phyloP scores from a whole-genome alignment of 2,888 invertebrate genomes.

The Gonocerus acuteangulatus region DNA sequence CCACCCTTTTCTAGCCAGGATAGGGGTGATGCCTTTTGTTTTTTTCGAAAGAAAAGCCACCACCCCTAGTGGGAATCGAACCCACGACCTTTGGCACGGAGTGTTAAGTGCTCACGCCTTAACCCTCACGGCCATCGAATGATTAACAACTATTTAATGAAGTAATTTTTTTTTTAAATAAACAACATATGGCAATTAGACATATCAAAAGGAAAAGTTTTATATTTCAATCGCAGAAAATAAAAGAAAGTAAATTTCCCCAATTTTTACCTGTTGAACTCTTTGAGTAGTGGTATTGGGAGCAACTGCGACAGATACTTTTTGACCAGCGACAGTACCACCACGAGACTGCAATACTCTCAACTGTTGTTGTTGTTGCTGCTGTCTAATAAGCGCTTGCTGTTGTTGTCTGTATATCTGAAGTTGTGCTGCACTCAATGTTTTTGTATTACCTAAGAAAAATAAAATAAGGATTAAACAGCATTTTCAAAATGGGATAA shows the following conservation, averaged over 20 bases:
- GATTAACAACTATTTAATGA: too few species aligned
- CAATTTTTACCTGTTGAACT: constrained; percentile 26
- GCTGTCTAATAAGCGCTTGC: constrained; percentile 35
- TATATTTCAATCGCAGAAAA: too few species aligned
- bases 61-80: too few species aligned
- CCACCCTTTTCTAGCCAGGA: too few species aligned
- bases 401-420: constrained; percentile 61
- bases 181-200: too few species aligned
- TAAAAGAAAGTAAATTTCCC: not conserved
- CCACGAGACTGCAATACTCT: constrained; percentile 27
- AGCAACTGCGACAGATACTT: constrained; percentile 34
- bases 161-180: too few species aligned
- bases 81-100: too few species aligned
- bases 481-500: not conserved
- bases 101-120: too few species aligned
- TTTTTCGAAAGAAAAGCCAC: too few species aligned
- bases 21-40: too few species aligned
- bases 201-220: too few species aligned
- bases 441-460: constrained; percentile 42
- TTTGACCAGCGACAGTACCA: constrained; percentile 25
- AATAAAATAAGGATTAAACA: not conserved
- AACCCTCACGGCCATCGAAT: too few species aligned
- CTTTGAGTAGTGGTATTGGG: constrained; percentile 29
- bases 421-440: constrained; percentile 50
- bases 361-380: constrained; percentile 32